phyloP scores from a whole-genome alignment of 2,888 invertebrate genomes.

The Cyclophora albipunctata region DNA sequence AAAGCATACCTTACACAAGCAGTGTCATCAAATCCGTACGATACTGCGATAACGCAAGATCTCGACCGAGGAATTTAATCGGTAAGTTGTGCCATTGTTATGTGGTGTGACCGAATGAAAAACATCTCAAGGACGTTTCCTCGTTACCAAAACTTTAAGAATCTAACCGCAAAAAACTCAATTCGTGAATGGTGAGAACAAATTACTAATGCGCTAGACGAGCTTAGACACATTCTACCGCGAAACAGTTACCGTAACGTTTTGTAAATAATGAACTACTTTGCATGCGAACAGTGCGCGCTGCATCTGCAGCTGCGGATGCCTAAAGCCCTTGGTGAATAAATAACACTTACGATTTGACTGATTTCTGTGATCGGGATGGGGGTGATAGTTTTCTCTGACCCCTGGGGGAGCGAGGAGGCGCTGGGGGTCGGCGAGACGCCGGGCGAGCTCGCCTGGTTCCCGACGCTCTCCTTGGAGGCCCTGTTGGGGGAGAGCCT shows the following conservation, averaged over 20 bases:
- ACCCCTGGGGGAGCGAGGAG: conserved; percentile 74
- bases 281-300: conserved; percentile 35
- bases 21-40: conserved; percentile 22
- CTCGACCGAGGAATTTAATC: conserved; percentile 3
- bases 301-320: conserved; percentile 27
- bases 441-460: conserved; percentile 71
- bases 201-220: conserved; percentile 24
- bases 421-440: conserved; percentile 79
- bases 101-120: conserved; percentile 11
- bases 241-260: conserved; percentile 33
- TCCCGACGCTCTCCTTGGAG: conserved; percentile 81
- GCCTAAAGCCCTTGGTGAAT: conserved; percentile 6
- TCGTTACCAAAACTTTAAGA: conserved; percentile 4
- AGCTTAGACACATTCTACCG: conserved; percentile 25
- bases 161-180: conserved; percentile 9
- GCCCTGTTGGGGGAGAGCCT: conserved; percentile 88
- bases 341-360: conserved; percentile 77
- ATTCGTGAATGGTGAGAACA: conserved; percentile 19
- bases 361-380: conserved; percentile 81
- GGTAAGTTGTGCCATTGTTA: conserved; percentile 8
- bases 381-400: conserved; percentile 71
- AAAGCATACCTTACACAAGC: conserved; percentile 23
- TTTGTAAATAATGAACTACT: conserved; percentile 38
- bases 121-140: conserved; percentile 9
- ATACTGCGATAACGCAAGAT: conserved; percentile 21